phyloP scores from a whole-genome alignment of 2,113 vertebrate genomes.

The Dasyprocta punctata region DNA sequence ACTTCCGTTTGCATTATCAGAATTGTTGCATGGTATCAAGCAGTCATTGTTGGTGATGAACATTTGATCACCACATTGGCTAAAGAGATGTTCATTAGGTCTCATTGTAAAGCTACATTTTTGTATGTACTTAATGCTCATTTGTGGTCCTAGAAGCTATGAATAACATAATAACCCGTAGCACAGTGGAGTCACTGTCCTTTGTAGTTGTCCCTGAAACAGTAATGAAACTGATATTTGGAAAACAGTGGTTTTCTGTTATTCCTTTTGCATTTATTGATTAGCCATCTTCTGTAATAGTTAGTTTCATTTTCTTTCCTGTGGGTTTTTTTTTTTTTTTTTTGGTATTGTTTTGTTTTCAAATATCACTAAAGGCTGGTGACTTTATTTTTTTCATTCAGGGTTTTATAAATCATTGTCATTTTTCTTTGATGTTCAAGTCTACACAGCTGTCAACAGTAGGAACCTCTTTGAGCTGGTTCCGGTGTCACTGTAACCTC shows the following conservation, averaged over 20 bases:
- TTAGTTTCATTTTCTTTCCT: not conserved
- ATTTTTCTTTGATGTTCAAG: not conserved
- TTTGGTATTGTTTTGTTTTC: not conserved
- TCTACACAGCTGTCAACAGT: not conserved
- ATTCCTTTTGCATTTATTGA: not conserved
- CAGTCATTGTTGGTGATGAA: not conserved
- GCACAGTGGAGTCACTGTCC: not conserved
- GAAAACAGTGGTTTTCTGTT: slow-evolving; percentile 10
- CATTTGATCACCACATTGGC: not conserved
- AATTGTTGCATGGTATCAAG: not conserved
- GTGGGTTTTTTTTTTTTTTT: not conserved
- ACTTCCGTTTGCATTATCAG: not conserved
- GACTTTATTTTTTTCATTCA: not conserved
- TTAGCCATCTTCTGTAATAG: not conserved
- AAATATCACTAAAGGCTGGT: not conserved
- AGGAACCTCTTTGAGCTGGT: not conserved
- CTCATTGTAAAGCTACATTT: not conserved
- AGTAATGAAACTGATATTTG: not conserved
- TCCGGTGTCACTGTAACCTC: not conserved
- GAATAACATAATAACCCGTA: not conserved
- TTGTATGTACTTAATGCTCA: not conserved
- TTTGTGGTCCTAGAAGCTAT: not conserved
- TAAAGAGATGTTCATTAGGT: not conserved
- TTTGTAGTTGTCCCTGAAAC: not conserved
- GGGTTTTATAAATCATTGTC: not conserved